phyloP scores from a whole-genome alignment of 1,140 invertebrate genomes.

The Olivierus martensii region DNA sequence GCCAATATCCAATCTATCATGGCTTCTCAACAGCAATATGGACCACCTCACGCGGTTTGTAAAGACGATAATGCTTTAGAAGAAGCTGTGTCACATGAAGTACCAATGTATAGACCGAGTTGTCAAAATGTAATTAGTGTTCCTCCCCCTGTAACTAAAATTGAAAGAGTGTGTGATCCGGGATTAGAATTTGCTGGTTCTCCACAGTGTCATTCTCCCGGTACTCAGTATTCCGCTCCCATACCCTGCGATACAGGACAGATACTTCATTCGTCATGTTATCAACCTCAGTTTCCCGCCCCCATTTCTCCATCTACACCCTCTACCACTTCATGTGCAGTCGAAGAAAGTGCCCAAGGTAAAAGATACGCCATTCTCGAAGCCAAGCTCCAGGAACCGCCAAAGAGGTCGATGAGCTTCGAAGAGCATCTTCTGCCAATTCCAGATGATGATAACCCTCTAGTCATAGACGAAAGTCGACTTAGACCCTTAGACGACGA shows the following conservation, averaged over 20 bases:
- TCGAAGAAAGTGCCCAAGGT: background rate
- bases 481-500: background rate
- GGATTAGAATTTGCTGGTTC: background rate
- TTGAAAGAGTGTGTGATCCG: too few species aligned
- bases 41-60: background rate
- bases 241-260: too few species aligned
- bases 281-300: background rate
- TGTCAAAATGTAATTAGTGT: background rate
- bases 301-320: background rate
- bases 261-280: background rate
- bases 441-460: constrained; percentile 18
- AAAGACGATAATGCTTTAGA: too few species aligned
- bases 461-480: constrained; percentile 18
- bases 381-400: background rate
- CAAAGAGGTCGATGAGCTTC: constrained; percentile 2
- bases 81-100: background rate
- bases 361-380: constrained; percentile 10
- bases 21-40: background rate
- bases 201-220: background rate
- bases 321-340: background rate
- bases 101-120: background rate
- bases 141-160: background rate
- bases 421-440: constrained; percentile 15
- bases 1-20: constrained; percentile 27
- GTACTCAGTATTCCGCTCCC: background rate